Evolutionary conservation across 2,797 vertebrate genomes (phyloP), one percentile per base, ranked within the genome.

Genomic region (Peromyscus nudipes): DNA sequence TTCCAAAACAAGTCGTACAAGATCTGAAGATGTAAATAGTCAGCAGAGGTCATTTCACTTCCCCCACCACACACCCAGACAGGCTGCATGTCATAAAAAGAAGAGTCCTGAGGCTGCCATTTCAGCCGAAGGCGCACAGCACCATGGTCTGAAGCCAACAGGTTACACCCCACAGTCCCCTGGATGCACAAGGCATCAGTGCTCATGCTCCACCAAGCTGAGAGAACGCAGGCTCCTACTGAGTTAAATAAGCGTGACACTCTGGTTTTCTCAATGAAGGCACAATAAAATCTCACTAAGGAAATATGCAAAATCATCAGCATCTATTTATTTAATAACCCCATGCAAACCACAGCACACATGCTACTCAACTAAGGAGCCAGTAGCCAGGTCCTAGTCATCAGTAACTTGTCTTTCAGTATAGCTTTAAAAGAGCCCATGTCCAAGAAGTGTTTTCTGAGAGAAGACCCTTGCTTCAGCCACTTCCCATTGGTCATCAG

Each of bases 1-100:
- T 98, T 95, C 96, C 79, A 96, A 98, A 98, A 97, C 92, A 94
- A 98, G 95, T 95, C 98, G 97, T 92, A 55, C 80, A 62, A 64
- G 94, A 95, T 96, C 83, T 97, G 96, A 97, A 96, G 69, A 83
- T 96, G 80, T 88, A 96, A 97, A 98, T 98, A 98, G 97, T 97
- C 97, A 98, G 97, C 97, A 97, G 94, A 96, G 71, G 62, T 1
- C 97, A 98, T 99, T 98, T 98, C 98, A 1, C 98, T 98, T 99
- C 98, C 98, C 94, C 97, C 8, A 96, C 83, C 97, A 94, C 96
- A 98, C 10, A 95, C 77, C 82, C 85, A 4, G 95, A 95, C 81
- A 95, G 82, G 95, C 97, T 98, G 97, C 97, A 97, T 92, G 94
- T 85, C 98, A 98, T 98, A 98, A 98, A 98, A 98, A 98, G 98